Evolutionary conservation across 1,140 invertebrate species (phyloP), one percentile per base, ranked within the genome.

Genomic region (Drosophila biarmipes): DNA sequence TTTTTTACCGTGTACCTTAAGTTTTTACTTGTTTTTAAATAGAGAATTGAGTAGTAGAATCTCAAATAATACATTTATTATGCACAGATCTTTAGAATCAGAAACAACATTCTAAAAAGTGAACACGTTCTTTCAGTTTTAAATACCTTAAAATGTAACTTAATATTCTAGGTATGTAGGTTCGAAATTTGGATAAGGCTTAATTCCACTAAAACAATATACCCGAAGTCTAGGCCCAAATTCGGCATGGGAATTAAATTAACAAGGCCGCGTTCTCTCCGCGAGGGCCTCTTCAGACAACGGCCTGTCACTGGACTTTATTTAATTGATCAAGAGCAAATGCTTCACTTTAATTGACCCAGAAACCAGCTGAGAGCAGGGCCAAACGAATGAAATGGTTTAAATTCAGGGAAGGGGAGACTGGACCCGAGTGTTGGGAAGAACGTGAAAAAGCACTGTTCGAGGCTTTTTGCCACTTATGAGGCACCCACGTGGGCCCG

Each of bases 241-340:
- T 14, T 34, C 0, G 14, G 31, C 37, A 38, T 69, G 38, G 17
- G 27, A 38, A 38, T 24, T 21, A 24, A 66, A 68, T 77, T 34
- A 62, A 81, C 66, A 72, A 29, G 53, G 57, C 53, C 35, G 24
- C 66, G 37, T 55, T 76, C 7, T 7, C 48, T 19, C 11, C 51
- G 46, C 59, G 31, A 66, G 58, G 15, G 64, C 37, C 62, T 52
- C 82, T 89, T 68, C 84, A 87, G 84, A 79, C 82, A 82, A 82
- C 81, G 72, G 84, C 52, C 53, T 57, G 73, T 74, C 72, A 75
- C 72, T 75, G 71, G 45, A 72, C 55, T 71, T 66, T 57, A 74
- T 63, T 72, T 87, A 87, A 87, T 87, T 87, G 74, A 87, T 87
- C 75, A 66, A 87, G 84, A 82, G 75, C 75, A 49, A 68, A 59